Conservation (phyloP, 2,888 invertebrate species). For the Zeuzera pyrina region DNA sequence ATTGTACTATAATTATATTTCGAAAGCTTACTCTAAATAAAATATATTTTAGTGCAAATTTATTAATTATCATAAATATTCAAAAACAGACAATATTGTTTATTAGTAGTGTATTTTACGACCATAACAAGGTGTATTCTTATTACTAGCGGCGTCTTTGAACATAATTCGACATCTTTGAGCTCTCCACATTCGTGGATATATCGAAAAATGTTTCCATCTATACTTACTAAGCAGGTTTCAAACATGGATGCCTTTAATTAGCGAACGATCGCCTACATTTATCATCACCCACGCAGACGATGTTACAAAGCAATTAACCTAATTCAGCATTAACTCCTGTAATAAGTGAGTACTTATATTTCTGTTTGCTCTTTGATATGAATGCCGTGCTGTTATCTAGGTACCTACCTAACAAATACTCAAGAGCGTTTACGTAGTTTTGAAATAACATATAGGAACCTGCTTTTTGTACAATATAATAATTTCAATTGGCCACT, state of each 20-base stretch:
- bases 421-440: too few relatives aligned
- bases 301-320: conserved; percentile 5
- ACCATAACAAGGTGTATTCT: too few relatives aligned
- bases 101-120: too few relatives aligned
- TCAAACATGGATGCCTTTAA: conserved; percentile 22
- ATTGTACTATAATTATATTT: too few relatives aligned
- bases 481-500: too few relatives aligned
- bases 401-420: too few relatives aligned
- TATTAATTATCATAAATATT: too few relatives aligned
- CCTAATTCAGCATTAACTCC: not conserved
- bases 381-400: not conserved
- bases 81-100: too few relatives aligned
- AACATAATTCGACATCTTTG: conserved; percentile 12
- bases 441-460: too few relatives aligned
- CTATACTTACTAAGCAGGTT: conserved; percentile 6
- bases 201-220: conserved; percentile 9
- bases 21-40: too few relatives aligned
- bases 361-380: not conserved
- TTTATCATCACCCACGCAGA: conserved; percentile 30
- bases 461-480: too few relatives aligned
- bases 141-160: conserved; percentile 10
- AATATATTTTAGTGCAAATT: too few relatives aligned
- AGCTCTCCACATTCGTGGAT: conserved; percentile 8
- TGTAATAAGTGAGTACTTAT: not conserved
- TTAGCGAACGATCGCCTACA: conserved; percentile 20